Evolutionary conservation across 2,888 invertebrate species (phyloP).

Genomic region (Sympetrum striolatum): DNA sequence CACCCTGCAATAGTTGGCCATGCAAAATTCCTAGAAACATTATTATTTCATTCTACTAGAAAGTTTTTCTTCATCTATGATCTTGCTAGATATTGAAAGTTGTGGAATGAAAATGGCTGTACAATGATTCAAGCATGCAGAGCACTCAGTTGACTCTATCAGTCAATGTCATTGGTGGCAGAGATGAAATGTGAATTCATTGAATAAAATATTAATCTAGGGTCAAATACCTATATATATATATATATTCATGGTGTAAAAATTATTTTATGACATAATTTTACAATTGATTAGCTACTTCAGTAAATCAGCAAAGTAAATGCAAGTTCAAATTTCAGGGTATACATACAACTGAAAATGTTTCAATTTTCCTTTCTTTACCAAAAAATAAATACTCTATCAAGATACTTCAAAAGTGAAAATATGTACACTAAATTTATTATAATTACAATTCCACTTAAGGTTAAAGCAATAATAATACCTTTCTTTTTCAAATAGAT

Average conservation of each 20-base stretch:
- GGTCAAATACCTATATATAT: not conserved
- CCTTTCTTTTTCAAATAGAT: not conserved
- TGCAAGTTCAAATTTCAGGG: not conserved
- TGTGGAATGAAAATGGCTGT: not conserved
- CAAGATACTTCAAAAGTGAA: not conserved
- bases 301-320: not conserved
- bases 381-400: not conserved
- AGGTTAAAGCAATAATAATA: not conserved
- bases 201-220: not conserved
- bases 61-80: not conserved
- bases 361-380: not conserved
- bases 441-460: not conserved
- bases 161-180: constrained; percentile 36
- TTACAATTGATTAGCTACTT: not conserved
- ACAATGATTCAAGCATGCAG: constrained; percentile 29
- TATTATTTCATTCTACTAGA: not conserved
- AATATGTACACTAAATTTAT: not conserved
- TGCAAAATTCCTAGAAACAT: not conserved
- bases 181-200: constrained; percentile 1
- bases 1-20: constrained; percentile 20
- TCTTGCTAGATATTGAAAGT: not conserved
- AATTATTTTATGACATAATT: not conserved
- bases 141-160: constrained; percentile 1
- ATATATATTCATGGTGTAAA: not conserved
- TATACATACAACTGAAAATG: not conserved